These are phyloP conservation scores for Crossocerus cetratus DNA, from an alignment of 2,888 invertebrate genomes.

Conservation along the genomic window DNA sequence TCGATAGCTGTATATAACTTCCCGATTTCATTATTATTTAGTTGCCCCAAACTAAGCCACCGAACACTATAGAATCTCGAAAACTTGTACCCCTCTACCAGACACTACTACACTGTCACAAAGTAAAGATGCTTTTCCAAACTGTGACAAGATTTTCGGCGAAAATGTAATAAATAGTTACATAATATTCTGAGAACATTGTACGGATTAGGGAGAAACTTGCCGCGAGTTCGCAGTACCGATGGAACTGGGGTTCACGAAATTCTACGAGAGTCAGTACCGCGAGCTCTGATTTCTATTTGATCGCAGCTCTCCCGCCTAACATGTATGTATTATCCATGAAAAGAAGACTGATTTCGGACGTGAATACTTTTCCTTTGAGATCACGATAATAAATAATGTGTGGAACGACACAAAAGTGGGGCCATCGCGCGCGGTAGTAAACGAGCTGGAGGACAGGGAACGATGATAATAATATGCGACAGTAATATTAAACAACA, in stretches of 20 bases:
- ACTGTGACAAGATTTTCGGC: background rate
- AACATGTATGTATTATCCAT: background rate
- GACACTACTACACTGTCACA: background rate
- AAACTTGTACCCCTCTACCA: background rate
- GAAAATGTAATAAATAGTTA: background rate
- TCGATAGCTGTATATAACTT: no score
- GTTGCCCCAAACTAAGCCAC: background rate
- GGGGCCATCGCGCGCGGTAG: conserved; percentile 23
- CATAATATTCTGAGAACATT: background rate
- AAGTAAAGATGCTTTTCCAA: background rate
- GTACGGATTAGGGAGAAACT: background rate
- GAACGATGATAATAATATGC: conserved; percentile 11
- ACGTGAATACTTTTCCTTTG: conserved; percentile 19
- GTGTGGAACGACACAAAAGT: conserved; percentile 20
- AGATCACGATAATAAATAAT: no score
- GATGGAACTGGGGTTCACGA: background rate
- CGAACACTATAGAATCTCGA: background rate
- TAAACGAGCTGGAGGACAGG: conserved; percentile 35
- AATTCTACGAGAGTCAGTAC: background rate
- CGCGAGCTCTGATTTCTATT: background rate
- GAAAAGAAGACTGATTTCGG: conserved; percentile 28
- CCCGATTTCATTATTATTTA: no score
- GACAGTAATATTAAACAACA: conserved; percentile 1
- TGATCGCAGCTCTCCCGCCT: no score
- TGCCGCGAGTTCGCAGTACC: background rate